These are phyloP conservation scores for Dolichotis patagonum DNA, from an alignment of 2,113 vertebrate genomes.

Conservation along the genomic window DNA sequence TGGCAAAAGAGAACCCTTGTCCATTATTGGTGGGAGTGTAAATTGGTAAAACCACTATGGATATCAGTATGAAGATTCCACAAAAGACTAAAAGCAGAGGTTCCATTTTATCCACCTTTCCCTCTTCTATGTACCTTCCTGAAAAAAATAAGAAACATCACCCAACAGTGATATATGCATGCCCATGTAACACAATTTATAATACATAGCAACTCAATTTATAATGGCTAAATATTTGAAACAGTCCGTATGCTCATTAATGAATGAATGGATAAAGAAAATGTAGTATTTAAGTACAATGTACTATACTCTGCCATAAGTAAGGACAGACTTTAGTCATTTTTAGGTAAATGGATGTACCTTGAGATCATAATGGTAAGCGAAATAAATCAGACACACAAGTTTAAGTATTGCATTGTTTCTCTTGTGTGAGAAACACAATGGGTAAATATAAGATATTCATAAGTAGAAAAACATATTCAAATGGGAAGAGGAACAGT, in stretches of 20 bases:
- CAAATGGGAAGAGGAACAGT: background rate
- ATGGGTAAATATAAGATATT: background rate
- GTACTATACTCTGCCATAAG: background rate
- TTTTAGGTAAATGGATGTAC: background rate
- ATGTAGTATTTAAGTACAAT: background rate
- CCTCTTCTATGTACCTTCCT: background rate
- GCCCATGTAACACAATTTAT: too few relatives aligned
- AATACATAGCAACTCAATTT: background rate
- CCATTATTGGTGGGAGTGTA: background rate
- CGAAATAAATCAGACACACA: background rate
- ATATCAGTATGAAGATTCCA: background rate
- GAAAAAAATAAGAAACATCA: background rate
- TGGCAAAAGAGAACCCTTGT: background rate
- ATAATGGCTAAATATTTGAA: background rate
- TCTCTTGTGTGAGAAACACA: background rate
- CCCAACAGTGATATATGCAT: background rate
- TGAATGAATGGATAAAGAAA: background rate
- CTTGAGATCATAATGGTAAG: background rate
- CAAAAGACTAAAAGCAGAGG: background rate
- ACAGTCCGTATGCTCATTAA: background rate
- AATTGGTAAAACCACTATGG: background rate
- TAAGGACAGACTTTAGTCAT: background rate
- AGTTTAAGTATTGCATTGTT: background rate
- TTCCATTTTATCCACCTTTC: background rate
- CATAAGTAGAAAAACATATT: background rate